Percentiles rank a stretch among this genome's conserved stretches.
phyloP scores from a whole-genome alignment of 2,797 vertebrate genomes.

The Oryzias sinensis region DNA sequence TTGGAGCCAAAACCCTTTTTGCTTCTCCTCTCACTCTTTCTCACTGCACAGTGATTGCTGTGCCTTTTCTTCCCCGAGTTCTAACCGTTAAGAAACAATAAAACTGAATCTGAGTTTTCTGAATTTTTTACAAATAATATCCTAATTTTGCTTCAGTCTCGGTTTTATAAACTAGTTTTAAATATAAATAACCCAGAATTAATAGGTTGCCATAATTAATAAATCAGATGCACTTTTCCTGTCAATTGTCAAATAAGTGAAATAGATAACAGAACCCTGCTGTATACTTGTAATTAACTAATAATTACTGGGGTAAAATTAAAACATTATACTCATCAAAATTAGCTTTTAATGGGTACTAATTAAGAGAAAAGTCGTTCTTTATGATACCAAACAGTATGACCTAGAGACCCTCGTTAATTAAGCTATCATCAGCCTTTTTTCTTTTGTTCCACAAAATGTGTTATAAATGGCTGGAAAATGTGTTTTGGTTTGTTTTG shows the following conservation, averaged over 20 bases:
- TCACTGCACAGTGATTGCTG: conserved; percentile 26
- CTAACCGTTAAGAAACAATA: conserved; percentile 12
- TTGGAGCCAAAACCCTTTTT: conserved; percentile 88
- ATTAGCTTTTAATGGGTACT: conserved; percentile 79
- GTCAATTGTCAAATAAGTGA: conserved; percentile 51
- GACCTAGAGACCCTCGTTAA: conserved; percentile 83
- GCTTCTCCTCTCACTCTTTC: conserved; percentile 53
- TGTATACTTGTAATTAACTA: conserved; percentile 76
- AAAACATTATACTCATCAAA: conserved; percentile 79
- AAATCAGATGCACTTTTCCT: conserved; percentile 26
- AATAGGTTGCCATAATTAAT: conserved; percentile 24
- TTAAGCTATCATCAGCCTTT: conserved; percentile 76
- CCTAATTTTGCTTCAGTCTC: conserved; percentile 6
- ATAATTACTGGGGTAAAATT: conserved; percentile 80
- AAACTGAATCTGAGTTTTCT: conserved; percentile 19
- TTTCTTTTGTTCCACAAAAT: conserved; percentile 43
- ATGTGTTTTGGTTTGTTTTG: conserved; percentile 53
- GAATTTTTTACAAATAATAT: conserved; percentile 14
- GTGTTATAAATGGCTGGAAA: conserved; percentile 23
- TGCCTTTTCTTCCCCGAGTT: conserved; percentile 13
- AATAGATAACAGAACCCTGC: conserved; percentile 31
- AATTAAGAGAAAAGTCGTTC: conserved; percentile 78
- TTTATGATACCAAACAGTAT: conserved; percentile 73
- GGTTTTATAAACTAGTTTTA: conserved; percentile 1
- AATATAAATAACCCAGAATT: neutral